Evolutionary conservation across 2,888 invertebrate genomes (phyloP), one percentile per base, ranked within the genome.

Genomic region (Tipula vernalis): DNA sequence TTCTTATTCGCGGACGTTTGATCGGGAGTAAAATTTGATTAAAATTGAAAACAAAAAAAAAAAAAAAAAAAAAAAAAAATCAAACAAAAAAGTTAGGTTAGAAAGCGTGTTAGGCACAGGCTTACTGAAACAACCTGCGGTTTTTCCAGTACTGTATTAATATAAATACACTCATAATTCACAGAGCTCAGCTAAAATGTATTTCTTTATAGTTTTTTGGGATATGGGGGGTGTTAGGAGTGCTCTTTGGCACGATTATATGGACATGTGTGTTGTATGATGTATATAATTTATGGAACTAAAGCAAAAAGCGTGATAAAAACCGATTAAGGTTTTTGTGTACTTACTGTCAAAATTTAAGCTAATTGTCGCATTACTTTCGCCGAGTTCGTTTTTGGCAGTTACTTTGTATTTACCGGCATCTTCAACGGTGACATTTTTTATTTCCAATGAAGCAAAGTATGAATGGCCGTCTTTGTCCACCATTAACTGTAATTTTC

Each of bases 281-380:
- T 71, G 71, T 71, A 71, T 71, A 71, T 71, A 71, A 10, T 57
- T 18, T 71, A 28, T 71, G 71, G 71, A 10, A 28, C 71, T 71
- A 71, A 71, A 71, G 71, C 71, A 71, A 71, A 71, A 71, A 71
- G 71, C 71, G 13, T 71, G 71, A 71, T 71, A 71, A 71, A 13
- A 71, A 71, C 71, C 71, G 28, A 10, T 6, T 28, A 71, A 71
- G 71, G 71, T 71, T 71, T n/a, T 15, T 15, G 8, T 71, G 36
- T 90, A 96, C 98, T 97, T 94, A 98, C 98, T 98, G 95, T 98
- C 98, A 94, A 98, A 98, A 93, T 98, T 98, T 90, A 98, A 95
- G 93, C 98, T 98, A 92, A 98, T 98, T 88, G 98, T 98, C 88
- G 98, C 98, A 92, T 98, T 98, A 91, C 98, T 98, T 93, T 99